Evolutionary conservation across 2,797 vertebrate species (phyloP), one percentile per base, ranked within the genome.

Genomic region (Scomberomorus guttatus): DNA sequence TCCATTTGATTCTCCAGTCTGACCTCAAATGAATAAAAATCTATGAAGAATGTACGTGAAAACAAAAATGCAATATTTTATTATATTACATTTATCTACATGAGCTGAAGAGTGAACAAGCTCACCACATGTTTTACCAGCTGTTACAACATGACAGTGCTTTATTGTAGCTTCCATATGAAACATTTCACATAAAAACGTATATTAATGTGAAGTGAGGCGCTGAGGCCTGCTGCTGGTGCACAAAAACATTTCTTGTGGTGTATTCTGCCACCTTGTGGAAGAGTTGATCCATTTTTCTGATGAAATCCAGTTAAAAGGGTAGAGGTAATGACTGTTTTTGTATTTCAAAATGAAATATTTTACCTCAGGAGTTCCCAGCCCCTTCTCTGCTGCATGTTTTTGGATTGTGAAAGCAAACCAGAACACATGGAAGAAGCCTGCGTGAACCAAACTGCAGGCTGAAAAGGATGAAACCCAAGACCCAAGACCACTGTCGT

Each of bases 261-360:
- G 93, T 92, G 69, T 79, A 61, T 84, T 57, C 87, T 95, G 94
- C 95, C 95, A 94, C 91, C 95, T 90, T 88, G 93, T 95, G 95
- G 94, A 79, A 1, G 4, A 29, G 2, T 14, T 37, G 1, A 39
- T 5, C 34, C 32, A 54, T 5, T 29, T 48, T 44, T 48, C 27
- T 39, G 2, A 52, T 42, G 0, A 63, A 34, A 8, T 14, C 34
- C 37, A 46, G 27, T 39, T 13, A n/a, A 13, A 22, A 3, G 29
- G 22, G 8, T 27, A 1, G 6, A 48, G 5, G 37, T 6, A 39
- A 11, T 20, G 8, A 39, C 18, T 20, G 18, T 37, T 56, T 42
- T 12, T 27, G 37, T 27, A 2, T 8, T 69, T 32, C 4, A 44
- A 44, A 44, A 44, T 44, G 0, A 44, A 44, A 44, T 44, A 44